Evolutionary conservation across 2,113 vertebrate genomes (phyloP).

Genomic region (human (Homo sapiens)): GRCh38 chr11:73390001-73390500

Average conservation of each 20-base stretch:
- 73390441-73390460: background rate
- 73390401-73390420: background rate
- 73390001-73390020: background rate
- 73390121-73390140: background rate
- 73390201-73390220: background rate
- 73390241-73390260: background rate
- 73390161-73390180: background rate
- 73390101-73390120: slow-evolving; percentile 29
- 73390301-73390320: slow-evolving; percentile 36
- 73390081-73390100: background rate
- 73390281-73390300: background rate
- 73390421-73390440: background rate
- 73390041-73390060: slow-evolving; percentile 1
- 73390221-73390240: slow-evolving; percentile 36
- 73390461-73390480: background rate
- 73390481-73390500: background rate
- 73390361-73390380: background rate
- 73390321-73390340: background rate
- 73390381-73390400: background rate
- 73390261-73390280: background rate
- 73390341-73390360: background rate
- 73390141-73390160: slow-evolving; percentile 32
- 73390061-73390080: background rate
- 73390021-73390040: background rate
- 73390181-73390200: background rate